phyloP scores from a whole-genome alignment of 1,140 invertebrate species.

The Notospermus geniculatus region DNA sequence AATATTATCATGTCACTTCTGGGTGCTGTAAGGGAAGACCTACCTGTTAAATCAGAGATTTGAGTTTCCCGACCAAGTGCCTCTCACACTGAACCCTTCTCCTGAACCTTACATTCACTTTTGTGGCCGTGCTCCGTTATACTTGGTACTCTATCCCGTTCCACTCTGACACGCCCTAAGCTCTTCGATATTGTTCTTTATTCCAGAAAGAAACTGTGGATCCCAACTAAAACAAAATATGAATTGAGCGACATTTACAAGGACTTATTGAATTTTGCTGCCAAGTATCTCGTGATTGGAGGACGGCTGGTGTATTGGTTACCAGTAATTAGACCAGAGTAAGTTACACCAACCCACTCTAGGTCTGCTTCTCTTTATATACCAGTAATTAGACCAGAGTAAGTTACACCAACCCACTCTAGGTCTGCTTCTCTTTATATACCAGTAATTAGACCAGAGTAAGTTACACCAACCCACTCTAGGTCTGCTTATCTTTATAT shows the following conservation, averaged over 20 bases:
- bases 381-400: conserved; percentile 57
- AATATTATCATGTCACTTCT: neutral
- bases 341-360: conserved; percentile 25
- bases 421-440: too few relatives aligned
- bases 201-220: conserved; percentile 66
- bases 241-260: conserved; percentile 74
- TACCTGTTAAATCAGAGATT: too few relatives aligned
- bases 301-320: conserved; percentile 89
- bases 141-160: too few relatives aligned
- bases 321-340: conserved; percentile 67
- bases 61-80: too few relatives aligned
- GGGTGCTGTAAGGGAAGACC: too few relatives aligned
- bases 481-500: too few relatives aligned
- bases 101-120: too few relatives aligned
- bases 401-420: neutral
- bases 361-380: conserved; percentile 70
- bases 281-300: conserved; percentile 70
- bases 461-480: too few relatives aligned
- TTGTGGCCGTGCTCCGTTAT: too few relatives aligned
- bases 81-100: too few relatives aligned
- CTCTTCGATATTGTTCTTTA: conserved; percentile 6
- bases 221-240: conserved; percentile 87
- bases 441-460: too few relatives aligned
- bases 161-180: too few relatives aligned
- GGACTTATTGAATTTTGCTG: conserved; percentile 81